phyloP scores from a whole-genome alignment of 2,888 invertebrate genomes.

The Hololepta plana region DNA sequence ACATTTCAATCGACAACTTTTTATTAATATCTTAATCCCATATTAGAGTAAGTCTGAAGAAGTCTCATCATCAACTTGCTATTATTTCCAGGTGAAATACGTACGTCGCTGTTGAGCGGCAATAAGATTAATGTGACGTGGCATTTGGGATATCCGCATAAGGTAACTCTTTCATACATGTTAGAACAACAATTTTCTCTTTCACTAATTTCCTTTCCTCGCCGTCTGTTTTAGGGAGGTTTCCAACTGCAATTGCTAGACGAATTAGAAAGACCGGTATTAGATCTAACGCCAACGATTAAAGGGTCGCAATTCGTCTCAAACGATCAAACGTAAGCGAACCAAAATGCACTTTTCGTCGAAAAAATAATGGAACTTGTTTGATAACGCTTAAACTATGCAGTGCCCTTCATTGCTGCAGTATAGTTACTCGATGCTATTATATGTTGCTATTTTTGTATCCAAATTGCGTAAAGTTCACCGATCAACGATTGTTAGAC shows the following conservation, averaged over 20 bases:
- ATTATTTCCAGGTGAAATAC: constrained; percentile 49
- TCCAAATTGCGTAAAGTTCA: too few species aligned
- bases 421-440: too few species aligned
- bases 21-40: too few species aligned
- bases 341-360: too few species aligned
- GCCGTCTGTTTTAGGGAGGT: too few species aligned
- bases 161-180: constrained; percentile 38
- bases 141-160: constrained; percentile 87
- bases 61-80: constrained; percentile 3
- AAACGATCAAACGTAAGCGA: constrained; percentile 72
- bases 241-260: constrained; percentile 78
- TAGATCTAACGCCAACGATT: constrained; percentile 69
- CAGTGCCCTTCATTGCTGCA: too few species aligned
- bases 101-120: constrained; percentile 65
- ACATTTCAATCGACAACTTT: too few species aligned
- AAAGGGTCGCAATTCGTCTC: constrained; percentile 64
- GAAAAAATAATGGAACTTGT: too few species aligned
- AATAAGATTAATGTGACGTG: constrained; percentile 77
- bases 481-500: too few species aligned
- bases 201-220: too few species aligned
- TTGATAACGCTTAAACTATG: too few species aligned
- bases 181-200: constrained; percentile 14
- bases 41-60: not conserved
- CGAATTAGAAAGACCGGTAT: constrained; percentile 61
- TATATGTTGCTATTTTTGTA: too few species aligned